These are phyloP conservation scores for Mustela nigripes DNA, from an alignment of 2,113 vertebrate genomes.

Conservation along the genomic window DNA sequence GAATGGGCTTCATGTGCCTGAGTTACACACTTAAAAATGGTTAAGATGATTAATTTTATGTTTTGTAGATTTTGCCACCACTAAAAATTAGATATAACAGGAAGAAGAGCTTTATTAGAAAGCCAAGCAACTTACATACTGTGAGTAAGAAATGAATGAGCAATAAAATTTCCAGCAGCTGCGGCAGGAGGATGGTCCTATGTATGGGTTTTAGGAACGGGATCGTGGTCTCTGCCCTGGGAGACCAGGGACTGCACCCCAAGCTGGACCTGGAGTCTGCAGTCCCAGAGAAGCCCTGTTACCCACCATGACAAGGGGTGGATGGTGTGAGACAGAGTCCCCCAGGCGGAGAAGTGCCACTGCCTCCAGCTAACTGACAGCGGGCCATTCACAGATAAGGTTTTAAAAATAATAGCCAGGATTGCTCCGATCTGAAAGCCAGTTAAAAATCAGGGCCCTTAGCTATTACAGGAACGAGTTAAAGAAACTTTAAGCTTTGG, in stretches of 20 bases:
- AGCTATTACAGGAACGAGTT: background rate
- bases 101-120: background rate
- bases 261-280: background rate
- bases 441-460: background rate
- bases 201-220: background rate
- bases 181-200: background rate
- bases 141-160: background rate
- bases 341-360: rapidly evolving
- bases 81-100: background rate
- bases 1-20: background rate
- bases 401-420: background rate
- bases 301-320: background rate
- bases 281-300: background rate
- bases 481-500: background rate
- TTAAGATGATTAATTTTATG: background rate
- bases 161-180: background rate
- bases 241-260: rapidly evolving
- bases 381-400: background rate
- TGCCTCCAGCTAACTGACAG: too few relatives aligned
- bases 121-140: background rate
- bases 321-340: background rate
- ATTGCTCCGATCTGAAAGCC: background rate
- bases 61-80: background rate
- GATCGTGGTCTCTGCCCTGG: rapidly evolving
- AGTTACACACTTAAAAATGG: background rate